A percentile compares a stretch with the other conserved stretches of the same genome.
phyloP scores from a whole-genome alignment of 2,888 invertebrate genomes.

The Formica aserva region DNA sequence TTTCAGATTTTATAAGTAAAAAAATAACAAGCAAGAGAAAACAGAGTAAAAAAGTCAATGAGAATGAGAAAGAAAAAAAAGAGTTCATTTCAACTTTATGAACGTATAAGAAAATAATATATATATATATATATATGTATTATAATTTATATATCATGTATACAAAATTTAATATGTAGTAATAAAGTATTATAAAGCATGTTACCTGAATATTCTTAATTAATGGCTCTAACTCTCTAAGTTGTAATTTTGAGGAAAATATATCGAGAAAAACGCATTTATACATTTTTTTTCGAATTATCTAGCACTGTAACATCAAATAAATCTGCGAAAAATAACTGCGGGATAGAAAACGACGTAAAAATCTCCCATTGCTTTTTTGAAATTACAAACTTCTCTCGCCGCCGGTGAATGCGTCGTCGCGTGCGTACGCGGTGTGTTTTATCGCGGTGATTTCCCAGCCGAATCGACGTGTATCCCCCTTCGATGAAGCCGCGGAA shows the following conservation, averaged over 20 bases:
- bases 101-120: not conserved
- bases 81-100: not conserved
- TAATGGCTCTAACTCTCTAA: not conserved
- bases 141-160: not conserved
- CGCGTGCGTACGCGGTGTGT: not conserved
- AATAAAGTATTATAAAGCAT: not conserved
- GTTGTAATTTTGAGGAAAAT: not conserved
- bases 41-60: not conserved
- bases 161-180: not conserved
- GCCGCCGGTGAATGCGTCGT: not conserved
- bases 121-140: not conserved
- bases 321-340: not conserved
- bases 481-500: slow-evolving; percentile 13
- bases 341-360: slow-evolving; percentile 13
- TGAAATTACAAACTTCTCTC: not conserved
- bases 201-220: not conserved
- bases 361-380: slow-evolving; percentile 1
- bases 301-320: not conserved
- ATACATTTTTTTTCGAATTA: not conserved
- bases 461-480: not conserved
- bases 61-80: not conserved
- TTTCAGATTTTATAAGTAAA: not conserved
- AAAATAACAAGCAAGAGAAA: not conserved
- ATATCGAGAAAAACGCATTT: not conserved
- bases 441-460: slow-evolving; percentile 33